Conservation (phyloP, 2,888 invertebrate genomes). For the Eretmocerus hayati region DNA sequence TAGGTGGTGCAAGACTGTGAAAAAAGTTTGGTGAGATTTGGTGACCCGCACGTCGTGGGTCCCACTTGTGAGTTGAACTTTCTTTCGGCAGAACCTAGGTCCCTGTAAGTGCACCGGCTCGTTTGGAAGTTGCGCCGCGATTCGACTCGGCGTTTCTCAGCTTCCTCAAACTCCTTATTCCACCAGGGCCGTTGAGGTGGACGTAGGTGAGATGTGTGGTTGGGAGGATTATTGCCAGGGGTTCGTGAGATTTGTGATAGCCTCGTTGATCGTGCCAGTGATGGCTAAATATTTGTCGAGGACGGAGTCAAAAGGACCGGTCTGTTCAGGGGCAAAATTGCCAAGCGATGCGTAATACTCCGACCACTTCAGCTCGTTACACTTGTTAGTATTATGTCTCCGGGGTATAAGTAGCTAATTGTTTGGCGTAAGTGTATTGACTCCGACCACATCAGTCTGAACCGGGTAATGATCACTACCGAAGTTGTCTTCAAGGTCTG, state of each 20-base stretch:
- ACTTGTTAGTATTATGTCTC: not conserved
- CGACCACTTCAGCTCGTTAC: not conserved
- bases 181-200: not conserved
- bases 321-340: not conserved
- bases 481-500: constrained; percentile 4
- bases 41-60: too few relatives aligned
- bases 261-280: not conserved
- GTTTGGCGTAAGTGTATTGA: not conserved
- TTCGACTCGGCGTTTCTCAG: not conserved
- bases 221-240: not conserved
- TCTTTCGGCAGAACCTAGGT: not conserved
- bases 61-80: too few relatives aligned
- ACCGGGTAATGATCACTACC: constrained; percentile 14
- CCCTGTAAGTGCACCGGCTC: not conserved
- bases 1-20: too few relatives aligned
- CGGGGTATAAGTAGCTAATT: not conserved
- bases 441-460: not conserved
- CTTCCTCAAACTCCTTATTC: not conserved
- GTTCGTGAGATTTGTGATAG: not conserved
- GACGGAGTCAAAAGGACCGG: not conserved
- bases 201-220: not conserved
- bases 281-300: not conserved
- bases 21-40: too few relatives aligned
- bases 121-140: not conserved
- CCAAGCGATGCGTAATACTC: not conserved